Evolutionary conservation across 92 coral and sea anemone genomes (phyloP).

Genomic region (Umimayanthus chanpuru): DNA sequence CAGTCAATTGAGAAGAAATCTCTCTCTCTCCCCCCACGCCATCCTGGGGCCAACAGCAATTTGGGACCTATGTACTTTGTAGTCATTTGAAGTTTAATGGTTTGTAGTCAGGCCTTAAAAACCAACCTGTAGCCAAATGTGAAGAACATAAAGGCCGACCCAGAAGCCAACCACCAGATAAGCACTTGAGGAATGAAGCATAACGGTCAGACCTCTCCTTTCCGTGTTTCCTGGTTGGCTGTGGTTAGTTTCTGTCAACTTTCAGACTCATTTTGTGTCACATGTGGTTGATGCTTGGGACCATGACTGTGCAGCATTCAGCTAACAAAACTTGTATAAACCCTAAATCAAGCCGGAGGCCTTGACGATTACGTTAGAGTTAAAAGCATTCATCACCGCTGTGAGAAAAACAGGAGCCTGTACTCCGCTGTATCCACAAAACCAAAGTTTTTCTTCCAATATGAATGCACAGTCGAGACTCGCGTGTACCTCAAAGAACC

Average conservation of each 20-base stretch:
- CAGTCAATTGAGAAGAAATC: too few species aligned
- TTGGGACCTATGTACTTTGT: too few species aligned
- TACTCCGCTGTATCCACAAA: not conserved
- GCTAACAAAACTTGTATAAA: not conserved
- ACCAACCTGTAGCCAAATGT: conserved; percentile 78
- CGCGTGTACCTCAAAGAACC: not conserved
- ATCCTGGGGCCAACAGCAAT: too few species aligned
- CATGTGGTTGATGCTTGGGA: not conserved
- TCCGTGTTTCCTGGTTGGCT: not conserved
- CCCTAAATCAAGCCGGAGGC: not conserved
- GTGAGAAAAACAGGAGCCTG: not conserved
- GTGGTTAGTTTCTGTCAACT: not conserved
- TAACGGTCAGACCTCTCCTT: not conserved
- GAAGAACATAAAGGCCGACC: conserved; percentile 71
- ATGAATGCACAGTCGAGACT: not conserved
- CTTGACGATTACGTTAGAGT: not conserved
- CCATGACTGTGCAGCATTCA: not conserved
- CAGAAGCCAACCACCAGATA: conserved; percentile 74
- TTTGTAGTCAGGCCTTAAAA: too few species aligned
- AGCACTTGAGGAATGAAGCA: conserved; percentile 73
- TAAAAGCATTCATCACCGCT: not conserved
- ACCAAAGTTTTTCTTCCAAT: not conserved
- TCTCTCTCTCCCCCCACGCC: too few species aligned
- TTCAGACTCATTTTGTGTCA: not conserved
- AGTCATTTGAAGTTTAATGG: too few species aligned